These are phyloP conservation scores for Protaetia brevitarsis DNA, from an alignment of 1,140 invertebrate species.

Conservation along the genomic window DNA sequence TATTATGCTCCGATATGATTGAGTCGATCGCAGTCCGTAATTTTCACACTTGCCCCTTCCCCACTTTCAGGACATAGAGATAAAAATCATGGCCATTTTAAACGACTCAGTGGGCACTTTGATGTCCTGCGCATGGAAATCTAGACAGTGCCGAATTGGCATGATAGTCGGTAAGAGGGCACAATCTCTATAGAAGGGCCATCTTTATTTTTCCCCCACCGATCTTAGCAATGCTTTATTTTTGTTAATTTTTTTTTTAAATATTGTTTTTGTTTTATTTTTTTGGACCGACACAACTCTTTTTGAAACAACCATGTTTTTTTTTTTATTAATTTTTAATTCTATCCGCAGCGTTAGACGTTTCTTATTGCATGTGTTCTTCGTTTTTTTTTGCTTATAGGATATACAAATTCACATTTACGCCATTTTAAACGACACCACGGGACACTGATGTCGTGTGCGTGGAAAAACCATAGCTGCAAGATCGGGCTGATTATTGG, in stretches of 20 bases:
- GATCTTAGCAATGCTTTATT: background rate
- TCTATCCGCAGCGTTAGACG: background rate
- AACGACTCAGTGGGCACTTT: conserved; percentile 99
- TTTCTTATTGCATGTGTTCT: conserved; percentile 34
- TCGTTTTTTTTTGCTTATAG: conserved; percentile 36
- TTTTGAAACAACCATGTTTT: background rate
- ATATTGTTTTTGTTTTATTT: background rate
- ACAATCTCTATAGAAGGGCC: background rate
- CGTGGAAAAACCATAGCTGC: conserved; percentile 81
- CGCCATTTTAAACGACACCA: conserved; percentile 98
- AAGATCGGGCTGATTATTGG: conserved; percentile 35
- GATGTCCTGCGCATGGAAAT: conserved; percentile 99
- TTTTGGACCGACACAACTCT: background rate
- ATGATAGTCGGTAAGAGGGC: conserved; percentile 34
- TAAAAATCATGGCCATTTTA: conserved; percentile 94
- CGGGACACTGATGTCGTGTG: conserved; percentile 98
- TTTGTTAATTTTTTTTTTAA: background rate
- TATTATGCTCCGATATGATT: background rate
- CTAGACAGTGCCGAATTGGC: conserved; percentile 56
- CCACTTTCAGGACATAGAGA: conserved; percentile 40
- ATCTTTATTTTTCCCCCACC: too few relatives aligned
- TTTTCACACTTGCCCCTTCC: background rate
- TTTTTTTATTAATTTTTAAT: background rate
- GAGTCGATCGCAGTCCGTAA: background rate
- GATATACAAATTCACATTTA: conserved; percentile 74